Evolutionary conservation across 2,888 invertebrate species (phyloP).

Genomic region (Pterostichus niger): DNA sequence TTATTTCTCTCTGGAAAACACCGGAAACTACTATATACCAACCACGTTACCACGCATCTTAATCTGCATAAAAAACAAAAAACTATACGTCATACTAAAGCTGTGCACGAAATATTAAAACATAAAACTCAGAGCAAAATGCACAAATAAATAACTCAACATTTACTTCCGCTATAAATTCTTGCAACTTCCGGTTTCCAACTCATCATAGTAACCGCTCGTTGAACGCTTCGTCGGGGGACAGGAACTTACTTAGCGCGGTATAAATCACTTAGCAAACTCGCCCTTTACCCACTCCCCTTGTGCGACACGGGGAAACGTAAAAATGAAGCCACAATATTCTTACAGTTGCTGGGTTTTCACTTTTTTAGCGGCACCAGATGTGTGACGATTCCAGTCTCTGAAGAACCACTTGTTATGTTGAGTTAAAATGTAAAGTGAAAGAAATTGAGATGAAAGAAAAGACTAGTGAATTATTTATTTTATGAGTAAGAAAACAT

Average conservation of each 20-base stretch:
- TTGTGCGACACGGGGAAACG: background rate
- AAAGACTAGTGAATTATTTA: slow-evolving; percentile 21
- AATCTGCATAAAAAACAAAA: too few species aligned
- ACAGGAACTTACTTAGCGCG: slow-evolving; percentile 40
- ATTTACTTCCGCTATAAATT: slow-evolving; percentile 48
- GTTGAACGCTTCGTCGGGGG: background rate
- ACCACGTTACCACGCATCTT: too few species aligned
- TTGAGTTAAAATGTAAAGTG: slow-evolving; percentile 7
- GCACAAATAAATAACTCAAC: slow-evolving; percentile 32
- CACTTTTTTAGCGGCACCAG: background rate
- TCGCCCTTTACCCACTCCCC: background rate
- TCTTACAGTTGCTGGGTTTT: background rate
- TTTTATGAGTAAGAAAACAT: background rate
- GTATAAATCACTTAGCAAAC: slow-evolving; percentile 55
- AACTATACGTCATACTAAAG: too few species aligned
- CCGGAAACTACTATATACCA: too few species aligned
- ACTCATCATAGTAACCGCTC: slow-evolving; percentile 32
- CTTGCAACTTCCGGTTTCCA: slow-evolving; percentile 4
- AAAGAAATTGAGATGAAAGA: background rate
- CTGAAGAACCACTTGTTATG: background rate
- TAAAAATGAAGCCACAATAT: background rate
- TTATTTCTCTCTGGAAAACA: too few species aligned
- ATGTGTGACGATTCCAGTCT: slow-evolving; percentile 2
- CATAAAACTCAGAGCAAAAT: background rate
- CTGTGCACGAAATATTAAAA: background rate